phyloP scores from a whole-genome alignment of 2,888 invertebrate species.

The Noctua janthe region DNA sequence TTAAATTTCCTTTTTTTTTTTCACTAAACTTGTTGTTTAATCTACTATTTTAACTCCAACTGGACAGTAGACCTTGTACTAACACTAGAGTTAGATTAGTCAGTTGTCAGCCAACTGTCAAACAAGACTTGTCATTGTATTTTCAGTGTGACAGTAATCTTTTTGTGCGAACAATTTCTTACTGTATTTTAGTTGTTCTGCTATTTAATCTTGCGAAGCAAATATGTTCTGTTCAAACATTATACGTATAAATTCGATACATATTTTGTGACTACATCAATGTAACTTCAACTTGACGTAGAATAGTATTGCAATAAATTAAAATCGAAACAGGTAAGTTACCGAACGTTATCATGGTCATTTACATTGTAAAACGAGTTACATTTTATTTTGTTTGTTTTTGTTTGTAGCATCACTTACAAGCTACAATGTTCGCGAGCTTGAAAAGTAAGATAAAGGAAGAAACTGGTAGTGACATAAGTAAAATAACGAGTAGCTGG shows the following conservation, averaged over 20 bases:
- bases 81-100: neutral
- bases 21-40: too few relatives aligned
- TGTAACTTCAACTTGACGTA: conserved; percentile 22
- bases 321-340: conserved; percentile 69
- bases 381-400: conserved; percentile 57
- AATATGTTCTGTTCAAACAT: conserved; percentile 52
- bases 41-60: too few relatives aligned
- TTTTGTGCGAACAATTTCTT: conserved; percentile 60
- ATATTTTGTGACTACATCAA: conserved; percentile 41
- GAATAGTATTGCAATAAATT: conserved; percentile 41
- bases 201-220: conserved; percentile 15
- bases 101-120: conserved; percentile 42
- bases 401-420: conserved; percentile 61
- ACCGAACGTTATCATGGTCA: conserved; percentile 74
- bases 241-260: conserved; percentile 21
- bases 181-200: conserved; percentile 29
- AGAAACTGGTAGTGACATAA: conserved; percentile 96
- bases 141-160: conserved; percentile 38
- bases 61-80: too few relatives aligned
- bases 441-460: conserved; percentile 97
- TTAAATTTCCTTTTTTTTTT: too few relatives aligned
- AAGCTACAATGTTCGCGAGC: conserved; percentile 94
- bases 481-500: conserved; percentile 88
- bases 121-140: conserved; percentile 14
- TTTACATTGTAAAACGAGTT: conserved; percentile 72